Evolutionary conservation across 1,140 invertebrate genomes (phyloP), one percentile per base, ranked within the genome.

Genomic region (Diorhabda carinulata): DNA sequence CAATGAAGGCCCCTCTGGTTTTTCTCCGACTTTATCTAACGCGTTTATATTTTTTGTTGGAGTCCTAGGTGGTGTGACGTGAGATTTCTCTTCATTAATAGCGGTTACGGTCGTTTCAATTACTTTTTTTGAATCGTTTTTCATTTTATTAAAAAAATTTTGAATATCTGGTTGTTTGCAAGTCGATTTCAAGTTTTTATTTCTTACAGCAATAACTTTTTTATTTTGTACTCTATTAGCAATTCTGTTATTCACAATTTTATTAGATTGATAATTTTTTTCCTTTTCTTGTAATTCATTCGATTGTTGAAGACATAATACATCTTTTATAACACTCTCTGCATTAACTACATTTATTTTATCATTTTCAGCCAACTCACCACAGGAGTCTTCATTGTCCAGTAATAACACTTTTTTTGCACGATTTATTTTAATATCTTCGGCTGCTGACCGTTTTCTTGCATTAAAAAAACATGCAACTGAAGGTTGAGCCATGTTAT

Each of bases 401-500:
- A 84, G 76, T 72, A 87, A 82, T 67, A 86, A 83, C 74, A 90
- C 82, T 80, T 89, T 86, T 76, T 82, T 87, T 71, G 84, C 83
- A 70, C 87, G 84, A 47, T 85, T 85, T 71, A 80, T 82, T 56
- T 83, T 81, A 25, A 86, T 80, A 73, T 91, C 89, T 61, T 90
- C 89, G n/a, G 81, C 78, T 9, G 88, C 88, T 61, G 85, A 83
- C 70, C 89, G 84, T 80, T 91, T 91, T 77, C 89, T 85, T 72
- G 86, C 87, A 79, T 86, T 87, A 80, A 90, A 91, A 81, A 85
- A 91, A 72, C 85, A 83, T 69, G 88, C 87, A 68, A 91, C 84
- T 57, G 87, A 89, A 71, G 87, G 88, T 80, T 91, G 89, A 66
- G 89, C 86, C 90, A 91, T 91, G 41, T 67, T 70, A 58, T 61